Evolutionary conservation across 2,113 vertebrate genomes (phyloP), one percentile per base, ranked within the genome.

Genomic region (Bubalus kerabau): DNA sequence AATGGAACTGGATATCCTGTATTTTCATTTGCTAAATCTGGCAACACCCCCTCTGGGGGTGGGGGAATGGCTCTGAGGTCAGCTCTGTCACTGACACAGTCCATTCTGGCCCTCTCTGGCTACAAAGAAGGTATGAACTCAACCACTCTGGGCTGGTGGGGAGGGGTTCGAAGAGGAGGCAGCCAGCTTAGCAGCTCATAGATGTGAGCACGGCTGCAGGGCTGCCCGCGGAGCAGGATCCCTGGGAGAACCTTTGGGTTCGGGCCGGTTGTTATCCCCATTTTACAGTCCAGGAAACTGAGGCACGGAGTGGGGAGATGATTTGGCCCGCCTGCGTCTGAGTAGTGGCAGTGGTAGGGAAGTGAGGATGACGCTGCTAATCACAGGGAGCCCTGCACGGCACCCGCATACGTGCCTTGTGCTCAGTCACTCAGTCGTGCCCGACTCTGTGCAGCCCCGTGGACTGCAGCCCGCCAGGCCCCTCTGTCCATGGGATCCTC

Each of bases 201-300:
- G 60, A 46, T 7, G 4, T 17, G 50, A 32, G 74, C 6, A 5
- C 0, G 8, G 43, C 56, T 56, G n/a, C 28, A 4, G 4, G 2
- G 48, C 6, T 26, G 16, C 24, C 5, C 26, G 0, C 0, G 2
- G 15, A 4, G 12, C 26, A 84, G 76, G 36, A 12, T 9, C 76
- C 80, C 19, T 30, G 4, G 54, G 28, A 88, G 26, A 64, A 24
- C 32, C n/a, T n/a, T 6, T 2, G 1, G 17, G 67, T 62, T 62
- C 36, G 1, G n/a, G 62, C 32, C 0, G 0, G 14, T 3, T 1
- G 24, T 64, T 4, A 48, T 36, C 48, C n/a, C 80, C 21, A 14
- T 0, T 23, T 40, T 15, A 21, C 91, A 82, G 59, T 36, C 52
- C 23, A 84, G 54, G 78, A 86, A 74, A 54, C 88, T 5, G 32